These are phyloP conservation scores for Cybosia mesomella DNA, from an alignment of 2,888 invertebrate species.

Conservation along the genomic window DNA sequence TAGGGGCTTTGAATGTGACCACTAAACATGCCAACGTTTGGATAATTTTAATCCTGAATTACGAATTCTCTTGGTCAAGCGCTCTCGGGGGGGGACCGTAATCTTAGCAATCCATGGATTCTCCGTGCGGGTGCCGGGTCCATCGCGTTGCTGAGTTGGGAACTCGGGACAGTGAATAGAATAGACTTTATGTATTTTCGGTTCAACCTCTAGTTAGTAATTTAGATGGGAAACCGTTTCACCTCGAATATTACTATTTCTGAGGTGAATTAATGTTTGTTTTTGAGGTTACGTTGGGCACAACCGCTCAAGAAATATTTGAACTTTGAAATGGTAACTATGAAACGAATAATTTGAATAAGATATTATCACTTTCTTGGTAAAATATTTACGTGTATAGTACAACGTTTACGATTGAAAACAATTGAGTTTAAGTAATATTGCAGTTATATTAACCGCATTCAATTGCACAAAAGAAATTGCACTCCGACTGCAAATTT, in stretches of 20 bases:
- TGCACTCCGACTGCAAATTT: too few species aligned
- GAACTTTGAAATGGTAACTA: neutral
- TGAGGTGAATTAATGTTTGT: neutral
- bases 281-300: neutral
- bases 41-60: slow-evolving; percentile 39
- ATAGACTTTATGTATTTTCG: slow-evolving; percentile 14
- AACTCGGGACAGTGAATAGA: too few species aligned
- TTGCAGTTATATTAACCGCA: too few species aligned
- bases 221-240: neutral
- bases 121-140: too few species aligned
- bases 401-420: too few species aligned
- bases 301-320: neutral
- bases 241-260: neutral
- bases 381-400: neutral
- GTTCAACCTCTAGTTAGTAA: neutral
- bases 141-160: too few species aligned
- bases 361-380: neutral
- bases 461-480: too few species aligned
- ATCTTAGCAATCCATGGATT: too few species aligned
- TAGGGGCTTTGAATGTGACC: slow-evolving; percentile 19
- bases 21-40: slow-evolving; percentile 44
- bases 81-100: too few species aligned
- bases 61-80: slow-evolving; percentile 43
- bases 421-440: too few species aligned
- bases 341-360: neutral